Percentiles rank a stretch among this genome's conserved stretches.
Conservation (phyloP, 2,113 vertebrate genomes). For the Patagioenas fasciata region DNA sequence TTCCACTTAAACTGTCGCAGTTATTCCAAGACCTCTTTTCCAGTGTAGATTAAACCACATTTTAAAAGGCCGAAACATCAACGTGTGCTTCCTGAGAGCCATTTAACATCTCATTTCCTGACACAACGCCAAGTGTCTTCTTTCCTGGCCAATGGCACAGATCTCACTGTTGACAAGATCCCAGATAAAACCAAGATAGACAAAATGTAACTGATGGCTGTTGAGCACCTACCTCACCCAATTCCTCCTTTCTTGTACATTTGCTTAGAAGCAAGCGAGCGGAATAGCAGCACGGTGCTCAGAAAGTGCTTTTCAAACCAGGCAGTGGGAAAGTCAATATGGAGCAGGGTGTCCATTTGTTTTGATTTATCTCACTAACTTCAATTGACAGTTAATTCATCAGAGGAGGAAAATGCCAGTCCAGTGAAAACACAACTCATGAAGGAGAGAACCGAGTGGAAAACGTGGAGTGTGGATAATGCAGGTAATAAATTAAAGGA, state of each 20-base stretch:
- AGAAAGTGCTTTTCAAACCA: conserved; percentile 78
- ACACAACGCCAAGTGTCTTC: background rate
- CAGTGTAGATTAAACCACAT: background rate
- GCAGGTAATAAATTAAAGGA: conserved; percentile 73
- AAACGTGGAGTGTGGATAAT: conserved; percentile 38
- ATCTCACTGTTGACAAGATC: background rate
- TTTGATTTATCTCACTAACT: conserved; percentile 84
- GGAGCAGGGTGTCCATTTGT: conserved; percentile 78
- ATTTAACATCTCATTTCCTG: background rate
- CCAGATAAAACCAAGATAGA: background rate
- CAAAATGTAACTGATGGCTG: background rate
- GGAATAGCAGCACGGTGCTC: conserved; percentile 72
- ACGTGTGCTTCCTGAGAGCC: background rate
- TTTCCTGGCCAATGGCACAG: background rate
- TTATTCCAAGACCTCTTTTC: background rate
- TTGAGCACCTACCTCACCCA: background rate
- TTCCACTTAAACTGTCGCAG: background rate
- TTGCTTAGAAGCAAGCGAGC: conserved; percentile 20
- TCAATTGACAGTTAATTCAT: conserved; percentile 80
- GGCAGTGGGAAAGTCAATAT: conserved; percentile 78
- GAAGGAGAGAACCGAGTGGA: background rate
- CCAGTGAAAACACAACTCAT: conserved; percentile 53
- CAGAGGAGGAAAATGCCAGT: conserved; percentile 74
- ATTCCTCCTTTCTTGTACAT: background rate
- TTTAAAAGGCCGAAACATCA: background rate